A percentile compares a stretch with the other conserved stretches of the same genome.
These are phyloP conservation scores for Drosophila meridionalis DNA, from an alignment of 2,888 invertebrate genomes.

Conservation along the genomic window DNA sequence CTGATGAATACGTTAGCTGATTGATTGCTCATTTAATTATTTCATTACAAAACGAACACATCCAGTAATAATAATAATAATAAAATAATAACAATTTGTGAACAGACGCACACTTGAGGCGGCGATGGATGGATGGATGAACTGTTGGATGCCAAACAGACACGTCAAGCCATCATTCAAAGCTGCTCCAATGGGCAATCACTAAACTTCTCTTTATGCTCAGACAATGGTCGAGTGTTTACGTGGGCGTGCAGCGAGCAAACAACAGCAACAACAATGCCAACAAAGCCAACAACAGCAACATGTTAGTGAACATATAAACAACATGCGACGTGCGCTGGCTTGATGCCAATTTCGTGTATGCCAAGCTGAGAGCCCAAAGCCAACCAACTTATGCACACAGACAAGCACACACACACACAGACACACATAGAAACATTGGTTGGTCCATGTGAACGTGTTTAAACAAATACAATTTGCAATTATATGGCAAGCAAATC, in stretches of 20 bases:
- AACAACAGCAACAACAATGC: conserved; percentile 5
- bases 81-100: conserved; percentile 55
- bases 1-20: conserved; percentile 29
- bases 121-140: conserved; percentile 21
- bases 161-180: conserved; percentile 75
- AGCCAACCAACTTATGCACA: conserved; percentile 9
- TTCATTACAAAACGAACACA: conserved; percentile 57
- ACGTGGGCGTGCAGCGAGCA: conserved; percentile 66
- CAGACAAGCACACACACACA: conserved; percentile 12
- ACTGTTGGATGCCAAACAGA: conserved; percentile 39
- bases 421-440: conserved; percentile 6
- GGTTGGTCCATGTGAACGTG: conserved; percentile 61
- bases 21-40: conserved; percentile 59
- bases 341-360: conserved; percentile 68
- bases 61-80: conserved; percentile 39
- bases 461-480: conserved; percentile 79
- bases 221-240: conserved; percentile 51
- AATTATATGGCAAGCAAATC: conserved; percentile 80
- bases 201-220: conserved; percentile 32
- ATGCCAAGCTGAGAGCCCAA: conserved; percentile 31
- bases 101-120: conserved; percentile 47
- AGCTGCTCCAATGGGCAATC: conserved; percentile 54
- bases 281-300: conserved; percentile 11
- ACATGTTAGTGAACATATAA: conserved; percentile 54
- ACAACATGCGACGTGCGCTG: conserved; percentile 70